Evolutionary conservation across 2,888 invertebrate species (phyloP).

Genomic region (Ophion ventricosus): DNA sequence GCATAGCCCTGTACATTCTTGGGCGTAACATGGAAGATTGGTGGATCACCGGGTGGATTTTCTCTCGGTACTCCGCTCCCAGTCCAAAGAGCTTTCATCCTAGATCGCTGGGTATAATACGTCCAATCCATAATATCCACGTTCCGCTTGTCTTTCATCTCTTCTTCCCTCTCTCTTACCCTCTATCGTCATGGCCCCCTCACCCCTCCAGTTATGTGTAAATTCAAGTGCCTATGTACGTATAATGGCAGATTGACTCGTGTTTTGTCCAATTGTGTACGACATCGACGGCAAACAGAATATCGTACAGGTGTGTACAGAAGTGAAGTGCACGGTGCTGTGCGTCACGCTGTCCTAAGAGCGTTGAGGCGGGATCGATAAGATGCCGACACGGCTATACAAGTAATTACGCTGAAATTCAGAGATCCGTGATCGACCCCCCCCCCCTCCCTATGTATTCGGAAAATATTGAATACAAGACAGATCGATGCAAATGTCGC

Average conservation of each 20-base stretch:
- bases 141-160: constrained; percentile 39
- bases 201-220: neutral
- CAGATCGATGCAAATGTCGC: neutral
- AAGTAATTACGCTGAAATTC: neutral
- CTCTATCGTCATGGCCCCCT: neutral
- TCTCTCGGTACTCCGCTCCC: constrained; percentile 37
- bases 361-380: constrained; percentile 11
- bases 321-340: constrained; percentile 18
- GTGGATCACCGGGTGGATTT: constrained; percentile 53
- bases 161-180: constrained; percentile 17
- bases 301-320: neutral
- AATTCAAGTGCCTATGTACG: neutral
- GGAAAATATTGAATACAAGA: neutral
- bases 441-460: neutral
- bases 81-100: constrained; percentile 41
- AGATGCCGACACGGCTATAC: neutral
- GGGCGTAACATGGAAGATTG: constrained; percentile 38
- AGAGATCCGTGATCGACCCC: neutral
- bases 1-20: constrained; percentile 15
- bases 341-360: constrained; percentile 23
- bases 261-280: constrained; percentile 45
- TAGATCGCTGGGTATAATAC: constrained; percentile 53
- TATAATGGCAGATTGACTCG: constrained; percentile 37
- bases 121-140: constrained; percentile 38
- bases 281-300: neutral